phyloP scores from a whole-genome alignment of 2,797 vertebrate genomes.

The Sarcoramphus papa region DNA sequence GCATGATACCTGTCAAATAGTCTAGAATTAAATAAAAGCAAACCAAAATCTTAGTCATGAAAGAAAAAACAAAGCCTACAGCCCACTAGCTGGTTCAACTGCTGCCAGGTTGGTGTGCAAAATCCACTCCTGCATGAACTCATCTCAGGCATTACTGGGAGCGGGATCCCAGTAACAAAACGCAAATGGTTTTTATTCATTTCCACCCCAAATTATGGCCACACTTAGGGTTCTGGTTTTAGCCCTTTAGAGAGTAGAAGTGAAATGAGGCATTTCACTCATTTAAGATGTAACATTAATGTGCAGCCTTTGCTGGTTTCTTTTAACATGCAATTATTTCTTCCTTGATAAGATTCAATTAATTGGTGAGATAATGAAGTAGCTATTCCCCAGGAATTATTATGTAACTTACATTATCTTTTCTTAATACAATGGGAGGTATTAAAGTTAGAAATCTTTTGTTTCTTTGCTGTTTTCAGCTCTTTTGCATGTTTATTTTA shows the following conservation, averaged over 20 bases:
- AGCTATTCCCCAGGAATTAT: neutral
- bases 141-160: neutral
- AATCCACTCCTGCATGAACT: neutral
- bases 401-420: neutral
- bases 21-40: neutral
- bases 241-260: neutral
- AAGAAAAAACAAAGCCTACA: neutral
- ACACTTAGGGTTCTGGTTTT: neutral
- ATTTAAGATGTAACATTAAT: neutral
- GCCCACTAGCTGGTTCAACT: neutral
- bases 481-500: neutral
- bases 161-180: neutral
- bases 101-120: neutral
- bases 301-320: neutral
- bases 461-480: neutral
- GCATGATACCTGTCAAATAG: neutral
- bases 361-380: constrained; percentile 7
- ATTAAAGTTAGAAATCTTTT: neutral
- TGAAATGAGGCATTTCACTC: neutral
- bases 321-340: neutral
- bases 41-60: neutral
- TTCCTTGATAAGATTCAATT: neutral
- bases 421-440: neutral
- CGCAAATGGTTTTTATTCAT: neutral
- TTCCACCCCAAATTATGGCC: neutral